Evolutionary conservation across 2,888 invertebrate species (phyloP).

Genomic region (Chromoteleia sp.): DNA sequence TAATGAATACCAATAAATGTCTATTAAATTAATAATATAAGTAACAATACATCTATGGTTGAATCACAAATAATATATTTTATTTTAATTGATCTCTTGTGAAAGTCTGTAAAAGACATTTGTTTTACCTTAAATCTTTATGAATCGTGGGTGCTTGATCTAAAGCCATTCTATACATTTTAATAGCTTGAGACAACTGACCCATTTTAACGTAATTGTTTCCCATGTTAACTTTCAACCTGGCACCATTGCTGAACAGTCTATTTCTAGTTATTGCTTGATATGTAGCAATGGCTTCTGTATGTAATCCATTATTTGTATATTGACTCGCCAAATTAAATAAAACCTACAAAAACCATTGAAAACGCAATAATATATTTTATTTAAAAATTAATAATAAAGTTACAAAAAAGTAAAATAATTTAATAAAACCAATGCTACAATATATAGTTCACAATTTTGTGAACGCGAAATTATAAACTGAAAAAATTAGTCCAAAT

Average conservation of each 20-base stretch:
- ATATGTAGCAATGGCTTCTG: constrained; percentile 98
- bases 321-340: constrained; percentile 99
- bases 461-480: no score
- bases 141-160: constrained; percentile 98
- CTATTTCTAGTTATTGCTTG: constrained; percentile 97
- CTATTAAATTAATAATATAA: no score
- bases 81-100: no score
- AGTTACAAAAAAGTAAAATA: not conserved
- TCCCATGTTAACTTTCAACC: constrained; percentile 98
- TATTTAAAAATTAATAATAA: not conserved
- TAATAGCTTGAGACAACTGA: constrained; percentile 96
- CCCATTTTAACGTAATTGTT: constrained; percentile 98
- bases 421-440: no score
- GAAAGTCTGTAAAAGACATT: no score
- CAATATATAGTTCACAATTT: no score
- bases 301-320: constrained; percentile 96
- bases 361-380: not conserved
- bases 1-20: no score
- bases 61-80: no score
- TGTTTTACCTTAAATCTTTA: constrained; percentile 94
- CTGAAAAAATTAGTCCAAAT: no score
- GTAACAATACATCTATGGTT: no score
- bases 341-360: constrained; percentile 88
- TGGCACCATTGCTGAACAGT: constrained; percentile 96
- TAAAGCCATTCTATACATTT: constrained; percentile 99